Evolutionary conservation across 2,888 invertebrate genomes (phyloP), one percentile per base, ranked within the genome.

Genomic region (Drosophila seclusa): DNA sequence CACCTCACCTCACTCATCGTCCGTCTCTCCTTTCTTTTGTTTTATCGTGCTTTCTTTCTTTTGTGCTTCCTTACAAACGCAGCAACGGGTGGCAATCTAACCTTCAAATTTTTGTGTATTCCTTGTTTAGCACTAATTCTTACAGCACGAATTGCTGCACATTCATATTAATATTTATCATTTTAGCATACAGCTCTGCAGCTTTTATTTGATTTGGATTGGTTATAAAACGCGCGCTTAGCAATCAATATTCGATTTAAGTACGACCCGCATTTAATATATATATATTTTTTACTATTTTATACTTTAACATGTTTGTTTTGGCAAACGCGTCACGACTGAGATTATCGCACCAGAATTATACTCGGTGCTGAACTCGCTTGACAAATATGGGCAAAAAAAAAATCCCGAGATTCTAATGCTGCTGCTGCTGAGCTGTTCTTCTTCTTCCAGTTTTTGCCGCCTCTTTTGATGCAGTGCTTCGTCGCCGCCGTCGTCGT

Each of bases 401-500:
- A 75, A 73, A 68, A 82, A 71, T 72, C 50, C 59, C 55, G 73
- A 76, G 78, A 75, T 86, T 83, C 71, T 81, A 75, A 83, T 76
- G 82, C 85, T 80, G 79, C 65, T 52, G 55, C 55, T 57, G 57
- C 65, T 80, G 69, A 73, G 62, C 71, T 80, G 82, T 24, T 45
- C 87, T 88, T 82, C 89, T 85, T 82, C 91, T 89, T 87, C 82
- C 76, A 76, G 82, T 90, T 82, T 82, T 87, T 80, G 89, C 81
- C 90, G 78, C 86, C 76, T 84, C 84, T 78, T 79, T 87, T 83
- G 68, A 82, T 90, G 90, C 87, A 90, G 78, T 87, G 90, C 78
- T 90, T 90, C 89, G 89, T 89, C 80, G 83, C 72, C 71, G 80
- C 69, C 69, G 76, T 62, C 70, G 77, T 78, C 66, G 83, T 61